phyloP scores from a whole-genome alignment of 1,140 invertebrate species.

The Bicyclus anynana region DNA sequence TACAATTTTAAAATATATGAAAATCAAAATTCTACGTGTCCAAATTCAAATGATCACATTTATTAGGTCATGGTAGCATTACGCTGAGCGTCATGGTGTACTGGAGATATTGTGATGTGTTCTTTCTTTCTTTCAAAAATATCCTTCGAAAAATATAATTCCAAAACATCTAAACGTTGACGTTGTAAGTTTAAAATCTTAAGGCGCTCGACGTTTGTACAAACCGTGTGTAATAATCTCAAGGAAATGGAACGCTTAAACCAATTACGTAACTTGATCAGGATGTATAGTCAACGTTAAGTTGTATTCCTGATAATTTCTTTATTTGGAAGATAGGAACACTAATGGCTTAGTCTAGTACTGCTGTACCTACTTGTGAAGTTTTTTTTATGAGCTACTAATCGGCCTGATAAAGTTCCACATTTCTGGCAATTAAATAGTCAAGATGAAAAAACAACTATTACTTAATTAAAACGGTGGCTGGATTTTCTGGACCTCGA shows the following conservation, averaged over 20 bases:
- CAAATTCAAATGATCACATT: no score
- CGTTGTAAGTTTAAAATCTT: background rate
- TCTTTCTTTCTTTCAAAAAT: background rate
- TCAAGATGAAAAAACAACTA: no score
- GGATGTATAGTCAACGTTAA: constrained; percentile 1
- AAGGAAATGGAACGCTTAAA: constrained; percentile 9
- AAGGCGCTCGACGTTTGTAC: constrained; percentile 1
- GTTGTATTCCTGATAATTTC: constrained; percentile 10
- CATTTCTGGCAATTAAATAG: background rate
- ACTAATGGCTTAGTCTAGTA: background rate
- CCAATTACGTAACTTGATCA: constrained; percentile 15
- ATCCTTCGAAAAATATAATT: background rate
- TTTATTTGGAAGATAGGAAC: constrained; percentile 15
- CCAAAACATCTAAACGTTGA: background rate
- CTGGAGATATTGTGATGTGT: no score
- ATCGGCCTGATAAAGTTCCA: background rate
- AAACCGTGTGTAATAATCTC: constrained; percentile 4
- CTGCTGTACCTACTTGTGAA: no score
- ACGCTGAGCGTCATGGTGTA: no score
- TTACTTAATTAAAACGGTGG: no score
- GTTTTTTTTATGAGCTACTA: background rate
- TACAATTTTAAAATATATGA: no score
- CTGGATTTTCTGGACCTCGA: no score
- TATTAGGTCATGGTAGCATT: no score
- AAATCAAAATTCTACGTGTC: no score